Conservation (phyloP, 2,888 invertebrate species). For the Helleia helle region DNA sequence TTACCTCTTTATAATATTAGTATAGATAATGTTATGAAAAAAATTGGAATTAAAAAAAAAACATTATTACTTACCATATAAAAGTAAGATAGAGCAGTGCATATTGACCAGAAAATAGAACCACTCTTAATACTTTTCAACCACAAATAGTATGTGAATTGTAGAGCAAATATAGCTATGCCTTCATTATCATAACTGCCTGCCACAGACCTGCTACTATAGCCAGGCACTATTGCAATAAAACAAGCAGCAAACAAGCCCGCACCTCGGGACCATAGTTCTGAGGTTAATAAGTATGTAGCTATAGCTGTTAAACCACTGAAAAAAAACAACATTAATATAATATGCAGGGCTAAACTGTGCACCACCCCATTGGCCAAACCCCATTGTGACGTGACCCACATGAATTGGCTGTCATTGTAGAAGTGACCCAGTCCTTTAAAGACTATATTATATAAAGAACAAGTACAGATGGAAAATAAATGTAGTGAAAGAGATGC, state of each 20-base stretch:
- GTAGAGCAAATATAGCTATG: conserved; percentile 99
- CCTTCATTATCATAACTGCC: conserved; percentile 99
- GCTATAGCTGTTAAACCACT: conserved; percentile 98
- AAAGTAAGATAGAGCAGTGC: conserved; percentile 97
- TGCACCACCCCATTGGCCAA: no score
- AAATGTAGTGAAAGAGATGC: no score
- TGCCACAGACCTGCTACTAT: conserved; percentile 98
- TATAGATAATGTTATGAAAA: neutral
- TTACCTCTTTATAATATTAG: conserved; percentile 7
- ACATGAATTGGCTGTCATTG: no score
- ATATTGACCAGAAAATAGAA: conserved; percentile 96
- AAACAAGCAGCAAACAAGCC: conserved; percentile 99
- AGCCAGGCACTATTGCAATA: conserved; percentile 98
- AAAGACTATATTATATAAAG: no score
- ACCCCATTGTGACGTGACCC: no score
- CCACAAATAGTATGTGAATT: conserved; percentile 99
- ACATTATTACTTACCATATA: conserved; percentile 96
- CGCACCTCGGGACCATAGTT: conserved; percentile 96
- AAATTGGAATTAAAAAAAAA: neutral
- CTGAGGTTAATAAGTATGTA: conserved; percentile 97
- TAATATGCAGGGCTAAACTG: no score
- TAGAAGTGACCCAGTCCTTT: no score
- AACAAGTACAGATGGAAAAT: no score
- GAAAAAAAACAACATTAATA: no score
- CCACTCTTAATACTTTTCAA: conserved; percentile 98